Conservation (phyloP, 2,888 invertebrate genomes). For the Dyspetes luteomarginatus region DNA sequence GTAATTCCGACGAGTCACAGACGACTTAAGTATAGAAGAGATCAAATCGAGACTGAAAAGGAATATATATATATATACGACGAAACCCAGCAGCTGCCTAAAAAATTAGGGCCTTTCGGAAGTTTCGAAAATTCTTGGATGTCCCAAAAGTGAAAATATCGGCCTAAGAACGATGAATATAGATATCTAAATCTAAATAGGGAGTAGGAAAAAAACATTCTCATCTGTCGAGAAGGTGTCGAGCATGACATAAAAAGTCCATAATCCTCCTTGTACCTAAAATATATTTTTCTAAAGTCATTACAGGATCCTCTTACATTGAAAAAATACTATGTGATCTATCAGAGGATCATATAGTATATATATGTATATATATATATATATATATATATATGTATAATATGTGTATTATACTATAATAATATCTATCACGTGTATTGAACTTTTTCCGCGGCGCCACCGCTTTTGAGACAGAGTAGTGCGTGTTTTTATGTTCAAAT, state of each 20-base stretch:
- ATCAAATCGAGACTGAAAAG: conserved; percentile 8
- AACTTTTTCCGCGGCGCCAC: conserved; percentile 30
- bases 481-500: neutral
- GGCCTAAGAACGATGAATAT: neutral
- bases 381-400: conserved; percentile 40
- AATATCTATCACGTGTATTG: conserved; percentile 42
- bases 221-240: neutral
- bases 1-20: conserved; percentile 13
- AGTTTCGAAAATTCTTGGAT: neutral
- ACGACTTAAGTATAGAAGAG: conserved; percentile 28
- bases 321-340: conserved; percentile 61
- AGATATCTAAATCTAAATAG: neutral
- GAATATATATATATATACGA: neutral
- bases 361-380: conserved; percentile 40
- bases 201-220: neutral
- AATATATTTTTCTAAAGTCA: conserved; percentile 70
- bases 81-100: conserved; percentile 12
- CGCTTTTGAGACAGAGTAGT: conserved; percentile 24
- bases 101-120: neutral
- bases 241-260: too few species aligned
- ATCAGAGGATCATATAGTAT: conserved; percentile 55
- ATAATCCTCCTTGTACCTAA: conserved; percentile 69
- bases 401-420: conserved; percentile 45
- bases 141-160: neutral
- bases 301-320: conserved; percentile 61